Conservation (phyloP, 2,797 vertebrate species). For the Gouania willdenowi region DNA sequence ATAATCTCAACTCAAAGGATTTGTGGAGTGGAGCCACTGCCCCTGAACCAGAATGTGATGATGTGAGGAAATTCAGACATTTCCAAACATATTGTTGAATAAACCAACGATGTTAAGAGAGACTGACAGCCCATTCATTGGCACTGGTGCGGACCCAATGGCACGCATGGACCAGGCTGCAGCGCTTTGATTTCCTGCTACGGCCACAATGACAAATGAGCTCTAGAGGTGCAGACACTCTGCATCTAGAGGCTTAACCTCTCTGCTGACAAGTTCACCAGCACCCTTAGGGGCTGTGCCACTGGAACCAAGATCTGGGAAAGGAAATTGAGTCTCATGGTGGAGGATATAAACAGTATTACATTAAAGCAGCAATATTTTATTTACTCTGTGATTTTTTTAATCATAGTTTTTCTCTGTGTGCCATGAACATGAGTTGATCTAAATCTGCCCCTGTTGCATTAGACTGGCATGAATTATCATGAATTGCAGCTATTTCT, state of each 20-base stretch:
- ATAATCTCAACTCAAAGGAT: too few species aligned
- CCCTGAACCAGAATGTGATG: conserved; percentile 44
- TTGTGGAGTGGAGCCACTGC: too few species aligned
- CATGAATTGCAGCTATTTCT: too few species aligned
- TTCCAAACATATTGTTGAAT: conserved; percentile 76
- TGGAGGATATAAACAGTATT: too few species aligned
- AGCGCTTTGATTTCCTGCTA: conserved; percentile 80
- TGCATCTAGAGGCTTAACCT: conserved; percentile 44
- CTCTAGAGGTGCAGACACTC: conserved; percentile 49
- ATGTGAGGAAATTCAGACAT: conserved; percentile 64
- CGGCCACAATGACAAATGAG: conserved; percentile 66
- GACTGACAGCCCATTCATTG: conserved; percentile 72
- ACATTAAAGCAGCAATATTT: too few species aligned
- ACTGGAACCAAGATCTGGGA: too few species aligned
- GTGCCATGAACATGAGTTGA: too few species aligned
- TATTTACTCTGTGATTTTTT: too few species aligned
- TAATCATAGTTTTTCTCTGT: too few species aligned
- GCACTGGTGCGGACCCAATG: conserved; percentile 53
- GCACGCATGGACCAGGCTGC: conserved; percentile 56
- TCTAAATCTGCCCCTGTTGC: too few species aligned
- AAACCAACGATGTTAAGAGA: conserved; percentile 65
- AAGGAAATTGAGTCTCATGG: too few species aligned
- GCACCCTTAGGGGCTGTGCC: conserved; percentile 29
- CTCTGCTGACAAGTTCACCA: conserved; percentile 27
- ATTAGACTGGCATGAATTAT: too few species aligned